Conservation (phyloP, 2,888 invertebrate species). For the Polydesmus complanatus region DNA sequence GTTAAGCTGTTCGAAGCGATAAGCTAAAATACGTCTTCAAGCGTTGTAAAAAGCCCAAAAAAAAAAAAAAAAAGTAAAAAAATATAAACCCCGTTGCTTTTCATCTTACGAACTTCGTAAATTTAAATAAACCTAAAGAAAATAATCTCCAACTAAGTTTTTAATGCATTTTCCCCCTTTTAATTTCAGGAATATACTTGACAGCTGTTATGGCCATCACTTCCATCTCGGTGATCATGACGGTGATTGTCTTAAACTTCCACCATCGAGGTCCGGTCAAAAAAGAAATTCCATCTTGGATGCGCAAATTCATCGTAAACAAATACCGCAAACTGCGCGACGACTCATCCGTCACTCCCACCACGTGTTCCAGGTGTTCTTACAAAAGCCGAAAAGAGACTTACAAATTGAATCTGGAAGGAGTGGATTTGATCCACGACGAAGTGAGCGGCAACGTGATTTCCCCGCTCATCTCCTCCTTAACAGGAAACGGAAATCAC, state of each 20-base stretch:
- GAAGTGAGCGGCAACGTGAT: neutral
- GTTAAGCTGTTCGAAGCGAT: no score
- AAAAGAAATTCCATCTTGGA: constrained; percentile 36
- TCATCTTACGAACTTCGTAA: no score
- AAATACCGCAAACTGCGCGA: neutral
- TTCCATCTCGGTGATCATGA: constrained; percentile 41
- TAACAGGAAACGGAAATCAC: neutral
- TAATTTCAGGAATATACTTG: constrained; percentile 39
- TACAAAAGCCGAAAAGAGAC: constrained; percentile 1
- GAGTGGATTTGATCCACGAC: neutral
- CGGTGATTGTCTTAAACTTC: constrained; percentile 42
- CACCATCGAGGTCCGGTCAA: constrained; percentile 41
- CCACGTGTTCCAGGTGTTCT: constrained; percentile 1
- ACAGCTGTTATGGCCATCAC: constrained; percentile 44
- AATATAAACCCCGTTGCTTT: no score
- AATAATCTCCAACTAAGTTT: no score
- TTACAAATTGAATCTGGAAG: constrained; percentile 7
- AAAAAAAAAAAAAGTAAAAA: no score
- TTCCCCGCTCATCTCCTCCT: neutral
- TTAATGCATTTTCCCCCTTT: no score
- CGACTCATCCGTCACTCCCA: neutral
- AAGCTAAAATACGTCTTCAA: no score
- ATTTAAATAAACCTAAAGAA: no score
- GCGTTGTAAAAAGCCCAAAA: no score
- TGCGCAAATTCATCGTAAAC: constrained; percentile 26